A percentile compares a stretch with the other conserved stretches of the same genome.
phyloP scores from a whole-genome alignment of 2,888 invertebrate genomes.

The Ormyrus labotus region DNA sequence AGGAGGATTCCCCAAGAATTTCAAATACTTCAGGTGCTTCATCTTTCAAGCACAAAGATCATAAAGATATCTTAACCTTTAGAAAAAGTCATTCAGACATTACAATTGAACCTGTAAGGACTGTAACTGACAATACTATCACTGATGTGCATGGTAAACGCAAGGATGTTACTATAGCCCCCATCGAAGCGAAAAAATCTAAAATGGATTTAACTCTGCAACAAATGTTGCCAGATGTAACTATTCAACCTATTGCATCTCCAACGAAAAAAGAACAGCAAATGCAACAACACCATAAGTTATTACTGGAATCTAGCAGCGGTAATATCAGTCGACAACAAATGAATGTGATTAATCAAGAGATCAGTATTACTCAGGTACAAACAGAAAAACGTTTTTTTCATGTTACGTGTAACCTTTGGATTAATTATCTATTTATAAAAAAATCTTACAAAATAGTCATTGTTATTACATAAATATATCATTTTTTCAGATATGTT shows the following conservation, averaged over 20 bases:
- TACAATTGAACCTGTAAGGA: slow-evolving; percentile 68
- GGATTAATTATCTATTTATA: background rate
- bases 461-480: background rate
- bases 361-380: slow-evolving; percentile 73
- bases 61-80: slow-evolving; percentile 58
- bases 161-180: slow-evolving; percentile 69
- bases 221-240: slow-evolving; percentile 71
- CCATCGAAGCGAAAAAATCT: slow-evolving; percentile 70
- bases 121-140: slow-evolving; percentile 59
- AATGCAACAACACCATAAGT: slow-evolving; percentile 47
- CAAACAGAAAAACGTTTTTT: slow-evolving; percentile 7
- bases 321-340: slow-evolving; percentile 67
- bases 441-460: background rate
- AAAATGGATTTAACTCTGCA: slow-evolving; percentile 69
- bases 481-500: slow-evolving; percentile 38
- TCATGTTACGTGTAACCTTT: background rate
- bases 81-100: slow-evolving; percentile 66
- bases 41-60: slow-evolving; percentile 41
- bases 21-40: background rate
- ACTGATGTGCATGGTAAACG: slow-evolving; percentile 64
- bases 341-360: slow-evolving; percentile 71
- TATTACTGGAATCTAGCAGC: slow-evolving; percentile 63
- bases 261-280: slow-evolving; percentile 59
- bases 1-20: slow-evolving; percentile 54
- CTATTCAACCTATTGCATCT: slow-evolving; percentile 70